These are phyloP conservation scores for Neoitamus cyanurus DNA, from an alignment of 2,888 invertebrate genomes.

Conservation along the genomic window DNA sequence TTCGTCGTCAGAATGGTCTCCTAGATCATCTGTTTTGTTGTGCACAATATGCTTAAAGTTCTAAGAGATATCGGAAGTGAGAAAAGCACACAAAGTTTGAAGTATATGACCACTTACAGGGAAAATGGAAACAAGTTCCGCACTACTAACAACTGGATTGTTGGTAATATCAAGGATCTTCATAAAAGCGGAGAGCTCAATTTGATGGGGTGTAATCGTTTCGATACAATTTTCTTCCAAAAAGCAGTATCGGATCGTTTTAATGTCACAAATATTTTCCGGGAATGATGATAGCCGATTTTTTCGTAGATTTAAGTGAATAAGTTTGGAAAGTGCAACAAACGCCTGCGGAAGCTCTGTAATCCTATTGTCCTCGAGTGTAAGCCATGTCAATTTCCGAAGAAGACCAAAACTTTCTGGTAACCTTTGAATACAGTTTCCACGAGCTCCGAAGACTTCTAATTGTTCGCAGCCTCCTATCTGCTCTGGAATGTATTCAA, in stretches of 20 bases:
- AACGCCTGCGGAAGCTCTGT: conserved; percentile 69
- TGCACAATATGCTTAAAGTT: conserved; percentile 44
- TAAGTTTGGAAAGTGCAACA: conserved; percentile 68
- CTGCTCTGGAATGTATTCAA: conserved; percentile 71
- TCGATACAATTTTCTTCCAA: conserved; percentile 66
- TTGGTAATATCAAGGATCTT: conserved; percentile 69
- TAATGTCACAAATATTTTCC: conserved; percentile 63
- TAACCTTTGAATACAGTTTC: conserved; percentile 71
- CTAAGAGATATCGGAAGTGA: neutral
- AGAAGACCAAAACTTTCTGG: conserved; percentile 72
- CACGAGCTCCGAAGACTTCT: conserved; percentile 75
- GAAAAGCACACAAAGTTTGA: neutral
- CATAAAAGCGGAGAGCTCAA: conserved; percentile 61
- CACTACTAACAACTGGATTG: conserved; percentile 66
- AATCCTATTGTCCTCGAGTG: conserved; percentile 73
- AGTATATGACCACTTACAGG: neutral
- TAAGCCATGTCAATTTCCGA: conserved; percentile 73
- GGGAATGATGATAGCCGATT: conserved; percentile 71
- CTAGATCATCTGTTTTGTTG: neutral
- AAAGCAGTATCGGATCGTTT: conserved; percentile 69
- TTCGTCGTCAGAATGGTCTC: conserved; percentile 47
- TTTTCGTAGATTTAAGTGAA: conserved; percentile 73
- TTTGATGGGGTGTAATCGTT: conserved; percentile 54
- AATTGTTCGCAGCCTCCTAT: conserved; percentile 71
- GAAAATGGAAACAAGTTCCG: conserved; percentile 38